Conservation (phyloP, 2,113 vertebrate genomes). For the Macrotis lagotis region DNA sequence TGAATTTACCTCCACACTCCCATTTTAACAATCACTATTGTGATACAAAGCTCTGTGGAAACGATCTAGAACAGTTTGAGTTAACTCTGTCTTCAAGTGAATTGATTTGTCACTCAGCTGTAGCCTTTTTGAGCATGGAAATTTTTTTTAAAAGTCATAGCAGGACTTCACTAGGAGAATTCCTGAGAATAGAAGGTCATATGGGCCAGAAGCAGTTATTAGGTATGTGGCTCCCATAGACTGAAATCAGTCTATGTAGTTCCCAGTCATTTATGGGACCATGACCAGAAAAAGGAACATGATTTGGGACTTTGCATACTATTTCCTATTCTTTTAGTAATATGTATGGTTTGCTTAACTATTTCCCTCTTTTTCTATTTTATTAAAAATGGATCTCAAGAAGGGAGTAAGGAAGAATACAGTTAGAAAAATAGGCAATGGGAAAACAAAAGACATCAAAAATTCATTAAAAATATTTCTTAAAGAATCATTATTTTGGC, state of each 20-base stretch:
- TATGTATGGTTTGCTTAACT: background rate
- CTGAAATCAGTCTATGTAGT: background rate
- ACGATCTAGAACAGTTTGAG: background rate
- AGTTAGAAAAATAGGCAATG: background rate
- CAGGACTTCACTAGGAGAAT: background rate
- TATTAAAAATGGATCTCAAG: background rate
- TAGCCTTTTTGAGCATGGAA: background rate
- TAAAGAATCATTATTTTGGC: background rate
- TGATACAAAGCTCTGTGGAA: background rate
- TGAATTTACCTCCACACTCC: background rate
- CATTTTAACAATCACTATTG: background rate
- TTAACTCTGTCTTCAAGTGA: background rate
- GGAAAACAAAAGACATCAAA: background rate
- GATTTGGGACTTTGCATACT: background rate
- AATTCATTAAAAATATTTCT: background rate
- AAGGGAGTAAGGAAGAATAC: background rate
- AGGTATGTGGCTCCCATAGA: background rate
- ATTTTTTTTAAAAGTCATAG: background rate
- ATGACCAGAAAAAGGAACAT: background rate
- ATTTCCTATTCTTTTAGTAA: background rate
- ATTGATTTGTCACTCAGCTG: background rate
- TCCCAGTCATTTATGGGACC: background rate
- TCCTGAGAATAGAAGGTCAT: background rate
- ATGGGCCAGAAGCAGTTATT: background rate
- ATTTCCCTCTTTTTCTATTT: background rate